A percentile compares a stretch with the other conserved stretches of the same genome.
These are phyloP conservation scores for Tor tambroides DNA, from an alignment of 2,113 vertebrate genomes.

Conservation along the genomic window DNA sequence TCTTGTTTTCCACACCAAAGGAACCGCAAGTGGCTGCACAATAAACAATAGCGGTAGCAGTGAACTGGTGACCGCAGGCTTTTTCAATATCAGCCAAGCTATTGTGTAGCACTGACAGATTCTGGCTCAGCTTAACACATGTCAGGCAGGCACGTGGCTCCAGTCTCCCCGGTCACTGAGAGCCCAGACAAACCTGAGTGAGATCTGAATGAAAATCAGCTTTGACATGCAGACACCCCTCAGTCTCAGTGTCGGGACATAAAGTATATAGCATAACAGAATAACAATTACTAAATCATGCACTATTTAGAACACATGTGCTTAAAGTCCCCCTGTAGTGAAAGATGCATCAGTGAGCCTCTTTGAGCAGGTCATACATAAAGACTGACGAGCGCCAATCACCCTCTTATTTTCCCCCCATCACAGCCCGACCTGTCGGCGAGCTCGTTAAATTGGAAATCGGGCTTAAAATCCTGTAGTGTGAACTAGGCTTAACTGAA, in stretches of 20 bases:
- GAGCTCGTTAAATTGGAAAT: too few species aligned
- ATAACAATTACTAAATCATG: neutral
- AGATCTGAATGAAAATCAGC: neutral
- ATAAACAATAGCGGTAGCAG: slow-evolving; percentile 30
- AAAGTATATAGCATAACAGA: neutral
- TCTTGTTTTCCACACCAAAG: slow-evolving; percentile 37
- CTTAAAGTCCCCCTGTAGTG: too few species aligned
- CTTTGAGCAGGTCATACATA: too few species aligned
- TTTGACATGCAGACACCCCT: neutral
- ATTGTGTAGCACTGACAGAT: slow-evolving; percentile 9
- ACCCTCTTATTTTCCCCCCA: too few species aligned
- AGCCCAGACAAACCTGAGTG: slow-evolving; percentile 4
- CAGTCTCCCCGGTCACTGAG: neutral
- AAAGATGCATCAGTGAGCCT: too few species aligned
- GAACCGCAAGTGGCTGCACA: slow-evolving; percentile 9
- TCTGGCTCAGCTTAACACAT: slow-evolving; percentile 31
- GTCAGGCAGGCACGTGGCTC: slow-evolving; percentile 47
- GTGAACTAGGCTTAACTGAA: too few species aligned
- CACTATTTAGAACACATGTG: neutral
- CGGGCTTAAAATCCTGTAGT: too few species aligned
- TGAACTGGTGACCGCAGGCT: slow-evolving; percentile 2
- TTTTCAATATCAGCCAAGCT: slow-evolving; percentile 23
- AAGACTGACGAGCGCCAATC: too few species aligned
- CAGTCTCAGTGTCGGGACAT: neutral
- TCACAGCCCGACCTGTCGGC: too few species aligned